A percentile compares a stretch with the other conserved stretches of the same genome.
phyloP scores from a whole-genome alignment of 2,797 vertebrate genomes.

The Periophthalmus magnuspinnatus region DNA sequence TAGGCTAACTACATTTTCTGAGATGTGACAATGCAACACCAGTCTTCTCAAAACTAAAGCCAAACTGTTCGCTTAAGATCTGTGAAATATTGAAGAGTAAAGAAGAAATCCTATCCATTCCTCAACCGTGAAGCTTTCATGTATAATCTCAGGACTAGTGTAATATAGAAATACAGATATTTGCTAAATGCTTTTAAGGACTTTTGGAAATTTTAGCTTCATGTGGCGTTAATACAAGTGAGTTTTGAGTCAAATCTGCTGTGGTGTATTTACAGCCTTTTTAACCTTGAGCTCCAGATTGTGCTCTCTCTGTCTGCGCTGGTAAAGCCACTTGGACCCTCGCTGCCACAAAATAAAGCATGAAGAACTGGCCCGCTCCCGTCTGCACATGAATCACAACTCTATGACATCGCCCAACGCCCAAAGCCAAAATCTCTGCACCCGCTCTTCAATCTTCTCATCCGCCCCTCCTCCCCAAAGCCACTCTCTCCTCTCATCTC shows the following conservation, averaged over 20 bases:
- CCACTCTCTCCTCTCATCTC: no score
- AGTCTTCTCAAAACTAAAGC: no score
- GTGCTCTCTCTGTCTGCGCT: slow-evolving; percentile 21
- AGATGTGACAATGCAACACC: no score
- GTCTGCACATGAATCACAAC: slow-evolving; percentile 56
- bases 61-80: no score
- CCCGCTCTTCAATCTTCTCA: slow-evolving; percentile 52
- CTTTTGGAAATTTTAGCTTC: background rate
- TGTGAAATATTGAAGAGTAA: no score
- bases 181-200: background rate
- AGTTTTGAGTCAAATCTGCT: background rate
- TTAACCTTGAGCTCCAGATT: slow-evolving; percentile 18
- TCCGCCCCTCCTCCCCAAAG: slow-evolving; percentile 21
- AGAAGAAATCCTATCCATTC: no score
- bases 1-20: no score
- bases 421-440: slow-evolving; percentile 46
- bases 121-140: no score
- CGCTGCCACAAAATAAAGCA: slow-evolving; percentile 45
- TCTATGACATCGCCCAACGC: slow-evolving; percentile 46
- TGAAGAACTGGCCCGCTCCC: slow-evolving; percentile 45
- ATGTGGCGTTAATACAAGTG: background rate
- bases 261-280: slow-evolving; percentile 25
- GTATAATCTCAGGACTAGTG: no score
- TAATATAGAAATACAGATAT: no score
- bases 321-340: slow-evolving; percentile 21